Evolutionary conservation across 2,797 vertebrate species (phyloP).

Genomic region (Discoglossus pictus): DNA sequence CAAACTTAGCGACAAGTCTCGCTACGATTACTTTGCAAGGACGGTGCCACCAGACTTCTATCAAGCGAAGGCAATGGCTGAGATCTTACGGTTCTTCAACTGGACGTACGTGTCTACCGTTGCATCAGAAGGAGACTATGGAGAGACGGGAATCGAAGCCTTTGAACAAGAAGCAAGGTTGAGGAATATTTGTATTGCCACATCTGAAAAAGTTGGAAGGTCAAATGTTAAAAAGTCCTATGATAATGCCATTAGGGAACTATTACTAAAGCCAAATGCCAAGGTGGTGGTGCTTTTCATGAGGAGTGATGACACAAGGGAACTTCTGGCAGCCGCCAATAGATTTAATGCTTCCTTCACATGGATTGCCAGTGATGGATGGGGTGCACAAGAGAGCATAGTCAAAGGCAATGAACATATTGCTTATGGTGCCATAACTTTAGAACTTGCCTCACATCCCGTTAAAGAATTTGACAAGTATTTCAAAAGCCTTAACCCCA

Average conservation of each 20-base stretch:
- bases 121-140: conserved; percentile 95
- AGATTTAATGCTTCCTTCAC: conserved; percentile 92
- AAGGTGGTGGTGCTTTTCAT: conserved; percentile 95
- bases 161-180: conserved; percentile 95
- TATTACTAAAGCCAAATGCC: conserved; percentile 94
- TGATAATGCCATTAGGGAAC: conserved; percentile 88
- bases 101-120: conserved; percentile 98
- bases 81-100: conserved; percentile 93
- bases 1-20: conserved; percentile 95
- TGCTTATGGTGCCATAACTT: conserved; percentile 91
- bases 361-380: conserved; percentile 97
- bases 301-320: conserved; percentile 89
- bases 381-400: conserved; percentile 97
- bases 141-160: conserved; percentile 95
- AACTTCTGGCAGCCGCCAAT: conserved; percentile 89
- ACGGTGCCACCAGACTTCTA: conserved; percentile 98
- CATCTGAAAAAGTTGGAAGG: conserved; percentile 93
- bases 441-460: conserved; percentile 90
- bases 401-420: conserved; percentile 92
- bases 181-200: conserved; percentile 96
- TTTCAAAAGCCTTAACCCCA: conserved; percentile 86
- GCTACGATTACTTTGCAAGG: conserved; percentile 95
- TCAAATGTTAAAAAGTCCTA: conserved; percentile 95
- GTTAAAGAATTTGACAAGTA: conserved; percentile 89
- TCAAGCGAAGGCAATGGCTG: conserved; percentile 98